These are phyloP conservation scores for Ranitomeya imitator DNA, from an alignment of 2,113 vertebrate species.

Conservation along the genomic window DNA sequence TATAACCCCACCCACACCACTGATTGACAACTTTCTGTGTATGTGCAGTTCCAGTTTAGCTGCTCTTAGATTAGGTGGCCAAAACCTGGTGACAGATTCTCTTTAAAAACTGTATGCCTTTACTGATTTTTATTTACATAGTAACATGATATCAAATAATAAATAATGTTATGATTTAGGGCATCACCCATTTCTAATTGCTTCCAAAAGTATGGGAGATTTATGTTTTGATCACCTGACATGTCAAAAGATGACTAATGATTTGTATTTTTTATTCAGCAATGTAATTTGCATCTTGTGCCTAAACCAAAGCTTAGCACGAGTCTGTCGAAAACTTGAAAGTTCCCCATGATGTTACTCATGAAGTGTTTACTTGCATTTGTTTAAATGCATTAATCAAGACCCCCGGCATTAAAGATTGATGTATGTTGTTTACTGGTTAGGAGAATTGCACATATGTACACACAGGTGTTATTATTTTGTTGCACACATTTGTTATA, in stretches of 20 bases:
- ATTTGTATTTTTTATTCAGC: neutral
- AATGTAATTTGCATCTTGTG: neutral
- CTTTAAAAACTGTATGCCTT: neutral
- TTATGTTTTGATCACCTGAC: constrained; percentile 6
- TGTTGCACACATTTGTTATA: neutral
- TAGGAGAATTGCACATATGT: neutral
- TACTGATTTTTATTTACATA: neutral
- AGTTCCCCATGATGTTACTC: neutral
- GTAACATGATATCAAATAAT: neutral
- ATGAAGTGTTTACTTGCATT: constrained; percentile 16
- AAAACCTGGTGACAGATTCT: too few species aligned
- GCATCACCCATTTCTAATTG: neutral
- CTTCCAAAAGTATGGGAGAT: neutral
- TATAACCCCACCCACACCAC: too few species aligned
- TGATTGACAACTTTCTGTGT: too few species aligned
- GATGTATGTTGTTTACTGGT: neutral
- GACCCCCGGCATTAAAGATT: neutral
- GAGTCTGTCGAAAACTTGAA: neutral
- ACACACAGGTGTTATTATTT: constrained; percentile 29
- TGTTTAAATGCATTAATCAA: constrained; percentile 27
- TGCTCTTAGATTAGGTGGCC: too few species aligned
- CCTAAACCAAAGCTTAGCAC: neutral
- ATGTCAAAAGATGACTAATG: constrained; percentile 19
- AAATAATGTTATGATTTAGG: neutral
- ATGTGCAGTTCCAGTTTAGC: too few species aligned